phyloP scores from a whole-genome alignment of 2,888 invertebrate species.

The Drosophila buzzatii region DNA sequence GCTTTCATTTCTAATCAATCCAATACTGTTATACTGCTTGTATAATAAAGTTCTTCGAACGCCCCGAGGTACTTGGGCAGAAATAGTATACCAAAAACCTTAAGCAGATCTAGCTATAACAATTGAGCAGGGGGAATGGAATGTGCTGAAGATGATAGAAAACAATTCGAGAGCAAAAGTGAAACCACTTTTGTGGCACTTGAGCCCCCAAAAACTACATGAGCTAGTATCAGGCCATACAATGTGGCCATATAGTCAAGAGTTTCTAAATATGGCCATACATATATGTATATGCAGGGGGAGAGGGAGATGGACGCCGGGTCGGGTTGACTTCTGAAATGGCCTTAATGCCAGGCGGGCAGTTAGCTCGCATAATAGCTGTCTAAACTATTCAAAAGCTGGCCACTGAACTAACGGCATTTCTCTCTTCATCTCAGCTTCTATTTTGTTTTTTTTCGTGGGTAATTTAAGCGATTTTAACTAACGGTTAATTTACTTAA shows the following conservation, averaged over 20 bases:
- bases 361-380: conserved; percentile 18
- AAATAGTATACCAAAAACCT: background rate
- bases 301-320: conserved; percentile 12
- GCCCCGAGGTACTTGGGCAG: background rate
- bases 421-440: background rate
- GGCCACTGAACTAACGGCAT: conserved; percentile 40
- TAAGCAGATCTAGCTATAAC: conserved; percentile 4
- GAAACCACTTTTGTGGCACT: conserved; percentile 44
- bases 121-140: background rate
- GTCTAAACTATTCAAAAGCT: conserved; percentile 9
- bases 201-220: conserved; percentile 6
- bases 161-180: conserved; percentile 33
- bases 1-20: background rate
- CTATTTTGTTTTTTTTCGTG: background rate
- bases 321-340: conserved; percentile 28
- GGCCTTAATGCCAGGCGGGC: conserved; percentile 29
- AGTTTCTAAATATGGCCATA: conserved; percentile 13
- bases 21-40: background rate
- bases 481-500: conserved; percentile 39
- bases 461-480: conserved; percentile 42
- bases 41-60: conserved; percentile 6
- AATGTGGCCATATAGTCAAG: conserved; percentile 26
- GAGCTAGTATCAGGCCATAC: conserved; percentile 27
- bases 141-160: conserved; percentile 1
- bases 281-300: too few relatives aligned